phyloP scores from a whole-genome alignment of 2,797 vertebrate genomes.

The Pseudocheirus occidentalis region DNA sequence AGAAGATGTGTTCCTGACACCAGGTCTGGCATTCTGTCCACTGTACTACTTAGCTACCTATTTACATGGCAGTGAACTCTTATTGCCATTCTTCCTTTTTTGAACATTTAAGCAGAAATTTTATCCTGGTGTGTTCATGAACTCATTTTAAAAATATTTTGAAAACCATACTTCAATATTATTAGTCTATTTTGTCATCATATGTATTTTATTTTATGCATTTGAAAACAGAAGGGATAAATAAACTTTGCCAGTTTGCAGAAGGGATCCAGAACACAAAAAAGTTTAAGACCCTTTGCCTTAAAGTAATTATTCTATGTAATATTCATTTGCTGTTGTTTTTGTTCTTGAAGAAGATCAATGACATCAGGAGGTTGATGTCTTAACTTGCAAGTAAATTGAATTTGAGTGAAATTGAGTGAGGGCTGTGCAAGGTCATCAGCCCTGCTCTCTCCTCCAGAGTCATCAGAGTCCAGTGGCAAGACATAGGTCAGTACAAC shows the following conservation, averaged over 20 bases:
- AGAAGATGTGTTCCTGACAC: not conserved
- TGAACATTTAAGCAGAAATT: not conserved
- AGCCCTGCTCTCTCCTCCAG: not conserved
- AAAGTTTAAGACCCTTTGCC: not conserved
- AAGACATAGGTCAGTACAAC: not conserved
- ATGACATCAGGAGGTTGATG: not conserved
- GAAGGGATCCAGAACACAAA: not conserved
- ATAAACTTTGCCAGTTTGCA: not conserved
- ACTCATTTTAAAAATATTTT: not conserved
- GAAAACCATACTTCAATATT: not conserved
- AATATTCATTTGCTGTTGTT: not conserved
- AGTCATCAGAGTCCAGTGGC: not conserved
- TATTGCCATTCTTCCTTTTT: not conserved
- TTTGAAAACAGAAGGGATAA: not conserved
- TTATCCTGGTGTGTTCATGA: not conserved
- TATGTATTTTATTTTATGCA: not conserved
- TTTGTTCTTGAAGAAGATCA: not conserved
- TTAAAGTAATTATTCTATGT: not conserved
- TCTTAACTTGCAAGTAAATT: not conserved
- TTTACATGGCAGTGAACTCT: not conserved
- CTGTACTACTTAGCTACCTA: not conserved
- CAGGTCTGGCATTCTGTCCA: not conserved
- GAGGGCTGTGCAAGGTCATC: not conserved
- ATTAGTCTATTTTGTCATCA: not conserved
- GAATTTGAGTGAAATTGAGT: not conserved